Base-by-base conservation (phyloP, 2,888 invertebrate species). In the Rhabditoides inermis region DNA sequence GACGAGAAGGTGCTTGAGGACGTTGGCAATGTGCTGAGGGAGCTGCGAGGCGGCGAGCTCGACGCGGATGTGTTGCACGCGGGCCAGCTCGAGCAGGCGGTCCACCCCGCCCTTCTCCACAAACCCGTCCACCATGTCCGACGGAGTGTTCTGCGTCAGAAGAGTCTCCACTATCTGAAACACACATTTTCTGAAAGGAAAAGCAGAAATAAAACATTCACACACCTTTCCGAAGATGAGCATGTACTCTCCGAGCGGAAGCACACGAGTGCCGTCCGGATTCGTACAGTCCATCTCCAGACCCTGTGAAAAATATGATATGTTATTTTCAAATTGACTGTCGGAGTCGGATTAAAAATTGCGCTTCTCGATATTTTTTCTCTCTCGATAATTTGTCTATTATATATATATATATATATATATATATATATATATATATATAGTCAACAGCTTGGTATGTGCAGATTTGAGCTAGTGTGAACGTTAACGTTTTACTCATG, bases 181-280 rank as follows among this genome's bases (percentile, higher is more conserved):
- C 37, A 44, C 25, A 23, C 12, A 18, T n/a, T n/a, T n/a, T n/a
- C n/a, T n/a, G n/a, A n/a, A n/a, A n/a, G n/a, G n/a, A n/a, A n/a
- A n/a, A n/a, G n/a, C n/a, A n/a, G 10, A 10, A 32, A 32, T 4
- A 49, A 45, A 27, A 39, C 3, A n/a, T 41, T 49, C n/a, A 3
- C 27, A 15, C 18, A 58, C 54, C 45, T 55, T 55, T 18, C 63
- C 58, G 35, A 63, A 46, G 32, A 70, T 64, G 27, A 62, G 45
- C 49, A 65, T 53, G 48, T 70, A 70, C 40, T 69, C 70, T 23
- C 69, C 70, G 27, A 70, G 56, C 3, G 68, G 67, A 4, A 70
- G 47, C 27, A 66, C 56, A 20, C 59, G 40, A 27, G 52, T 54
- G 7, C 64, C 60, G 30, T 47, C 51, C 23, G 53, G 41, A 7